Evolutionary conservation across 2,113 vertebrate genomes (phyloP), one percentile per base, ranked within the genome.

Genomic region (Protobothrops mucrosquamatus): DNA sequence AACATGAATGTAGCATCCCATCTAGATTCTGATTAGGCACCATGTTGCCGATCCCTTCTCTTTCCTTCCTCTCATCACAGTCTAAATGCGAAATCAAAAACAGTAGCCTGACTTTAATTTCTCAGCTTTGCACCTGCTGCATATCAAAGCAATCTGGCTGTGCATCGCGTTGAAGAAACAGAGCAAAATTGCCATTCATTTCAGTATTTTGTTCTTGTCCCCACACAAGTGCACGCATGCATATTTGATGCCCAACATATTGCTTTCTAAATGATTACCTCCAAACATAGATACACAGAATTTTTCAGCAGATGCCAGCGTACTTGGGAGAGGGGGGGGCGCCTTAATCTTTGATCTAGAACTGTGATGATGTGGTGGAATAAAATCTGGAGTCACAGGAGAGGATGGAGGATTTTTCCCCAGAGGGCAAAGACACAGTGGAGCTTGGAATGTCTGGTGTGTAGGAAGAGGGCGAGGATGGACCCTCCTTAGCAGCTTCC

Each of bases 61-160:
- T 92, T 55, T 24, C 69, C 87, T 61, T 91, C 89, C 94, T 95
- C 95, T 95, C 92, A 95, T 93, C 95, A 92, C 89, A 93, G 91
- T 94, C 94, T 92, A 92, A 96, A 94, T 69, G 95, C 39, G 93
- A 85, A 94, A 96, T 94, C 90, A 85, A 2, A 91, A 95, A 95
- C 69, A 93, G 48, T 93, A 93, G 94, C 95, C 95, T 94, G 88
- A 94, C 94, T 96, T 97, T 94, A 94, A 95, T 96, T 95, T 95
- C 94, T 94, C 92, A 93, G 90, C 95, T 81, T 89, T 95, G 95
- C 93, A 94, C 95, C 95, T 97, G 96, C 96, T 92, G 94, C 92
- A 92, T 57, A n/a, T 95, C 95, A 91, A 87, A 93, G 93, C 91
- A 92, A 91, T 92, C 69, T 95, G 95, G 52, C 89, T 93, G 46